Evolutionary conservation across 2,888 invertebrate species (phyloP).

Genomic region (Thelaira solivaga): DNA sequence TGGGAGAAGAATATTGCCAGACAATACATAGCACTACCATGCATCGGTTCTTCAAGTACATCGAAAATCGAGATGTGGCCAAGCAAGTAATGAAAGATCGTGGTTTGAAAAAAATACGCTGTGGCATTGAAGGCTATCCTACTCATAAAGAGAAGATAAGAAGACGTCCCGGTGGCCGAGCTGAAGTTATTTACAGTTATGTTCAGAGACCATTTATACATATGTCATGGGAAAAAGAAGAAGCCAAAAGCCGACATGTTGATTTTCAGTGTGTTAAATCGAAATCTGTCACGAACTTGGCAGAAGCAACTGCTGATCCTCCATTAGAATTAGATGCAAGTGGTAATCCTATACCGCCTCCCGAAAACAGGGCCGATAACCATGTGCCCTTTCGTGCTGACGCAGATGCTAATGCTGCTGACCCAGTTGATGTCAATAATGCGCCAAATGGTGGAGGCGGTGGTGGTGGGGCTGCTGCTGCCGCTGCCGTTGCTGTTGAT

Average conservation of each 20-base stretch:
- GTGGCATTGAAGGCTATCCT: conserved; percentile 99
- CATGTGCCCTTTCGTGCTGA: conserved; percentile 57
- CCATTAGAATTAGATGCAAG: conserved; percentile 78
- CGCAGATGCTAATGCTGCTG: conserved; percentile 64
- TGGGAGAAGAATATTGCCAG: conserved; percentile 99
- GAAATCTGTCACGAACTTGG: conserved; percentile 97
- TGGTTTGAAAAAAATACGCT: conserved; percentile 97
- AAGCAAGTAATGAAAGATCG: conserved; percentile 99
- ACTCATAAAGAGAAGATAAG: conserved; percentile 99
- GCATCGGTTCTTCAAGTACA: conserved; percentile 99
- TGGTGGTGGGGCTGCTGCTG: conserved; percentile 53
- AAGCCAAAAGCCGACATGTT: conserved; percentile 98
- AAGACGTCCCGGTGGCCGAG: conserved; percentile 93
- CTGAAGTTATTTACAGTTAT: conserved; percentile 98
- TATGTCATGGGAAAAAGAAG: conserved; percentile 97
- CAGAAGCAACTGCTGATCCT: conserved; percentile 95
- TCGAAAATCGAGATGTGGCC: conserved; percentile 99
- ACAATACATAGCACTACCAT: conserved; percentile 96
- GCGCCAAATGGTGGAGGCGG: conserved; percentile 64
- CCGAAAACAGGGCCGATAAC: conserved; percentile 67
- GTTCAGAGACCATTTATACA: conserved; percentile 99
- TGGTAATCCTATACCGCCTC: conserved; percentile 76
- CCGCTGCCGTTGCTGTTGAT: conserved; percentile 69
- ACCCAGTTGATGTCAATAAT: conserved; percentile 54
- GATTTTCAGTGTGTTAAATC: conserved; percentile 99